Base-by-base conservation (phyloP, 2,888 invertebrate genomes). In the Synanthedon tipuliformis region DNA sequence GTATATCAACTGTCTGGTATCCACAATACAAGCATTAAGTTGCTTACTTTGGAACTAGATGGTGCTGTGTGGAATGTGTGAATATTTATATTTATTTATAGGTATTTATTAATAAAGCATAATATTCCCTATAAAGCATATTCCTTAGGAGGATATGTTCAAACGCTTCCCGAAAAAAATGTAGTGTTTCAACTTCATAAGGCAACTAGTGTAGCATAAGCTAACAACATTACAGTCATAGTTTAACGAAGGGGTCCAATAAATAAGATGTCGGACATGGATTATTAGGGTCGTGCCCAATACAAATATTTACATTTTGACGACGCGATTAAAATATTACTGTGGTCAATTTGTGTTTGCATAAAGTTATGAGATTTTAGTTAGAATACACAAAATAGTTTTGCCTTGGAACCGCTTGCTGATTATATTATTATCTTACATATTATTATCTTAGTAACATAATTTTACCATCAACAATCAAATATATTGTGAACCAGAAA, bases 321-420 rank as follows among this genome's bases (percentile, higher is more conserved):
- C 64, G 58, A 53, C 58, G 63, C 62, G 78, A 72, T 81, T 81
- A 78, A 67, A 69, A 73, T 73, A 79, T 80, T 72, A 73, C 61
- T 69, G 62, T 73, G 80, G 79, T 68, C 79, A 73, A 64, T 64
- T 56, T 67, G 65, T 65, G 62, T 64, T 51, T 34, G 40, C 52
- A 53, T 55, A 52, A 50, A 52, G 57, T 56, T 50, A 55, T 54
- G 52, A 54, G 51, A 52, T 40, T 27, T 53, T 23, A 48, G 48
- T 53, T 40, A 48, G 48, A 50, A 48, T n/a, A 15, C 18, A 15
- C 51, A 51, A 54, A 13, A 45, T 18, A 23, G 23, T 34, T 16
- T 23, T 55, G 52, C 53, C 50, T 53, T 50, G 16, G 40, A 48
- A 15, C 34, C 50, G 51, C 51, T 54, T 34, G 10, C 34, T 34